A percentile compares a stretch with the other conserved stretches of the same genome.
Evolutionary conservation across 2,797 vertebrate species (phyloP).

Genomic region (Acanthurus tractus): DNA sequence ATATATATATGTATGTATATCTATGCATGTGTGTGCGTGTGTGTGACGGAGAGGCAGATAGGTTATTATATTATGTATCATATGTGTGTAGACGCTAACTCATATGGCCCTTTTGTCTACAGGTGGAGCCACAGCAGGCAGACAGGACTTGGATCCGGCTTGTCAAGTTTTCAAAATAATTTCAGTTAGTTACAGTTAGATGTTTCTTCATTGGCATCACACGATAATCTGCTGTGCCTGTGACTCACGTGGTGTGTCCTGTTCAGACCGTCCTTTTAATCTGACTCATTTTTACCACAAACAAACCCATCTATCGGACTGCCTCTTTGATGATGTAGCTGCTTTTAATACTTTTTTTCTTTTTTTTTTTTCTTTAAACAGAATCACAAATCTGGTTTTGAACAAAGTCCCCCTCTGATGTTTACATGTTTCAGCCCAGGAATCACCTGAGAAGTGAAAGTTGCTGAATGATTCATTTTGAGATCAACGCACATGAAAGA

Average conservation of each 20-base stretch:
- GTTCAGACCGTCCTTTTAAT: constrained; percentile 17
- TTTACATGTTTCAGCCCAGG: background rate
- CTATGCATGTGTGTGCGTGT: constrained; percentile 1
- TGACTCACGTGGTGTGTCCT: constrained; percentile 48
- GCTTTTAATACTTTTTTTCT: background rate
- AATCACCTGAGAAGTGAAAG: background rate
- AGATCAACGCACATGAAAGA: background rate
- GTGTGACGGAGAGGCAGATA: constrained; percentile 35
- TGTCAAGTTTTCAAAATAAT: background rate
- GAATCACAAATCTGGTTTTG: background rate
- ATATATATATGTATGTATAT: too few relatives aligned
- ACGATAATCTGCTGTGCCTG: constrained; percentile 1
- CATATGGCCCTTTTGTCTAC: constrained; percentile 3
- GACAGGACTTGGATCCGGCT: background rate
- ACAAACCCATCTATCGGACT: constrained; percentile 4
- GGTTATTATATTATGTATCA: background rate
- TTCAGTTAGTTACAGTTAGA: background rate
- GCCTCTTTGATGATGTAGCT: background rate
- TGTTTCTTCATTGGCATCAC: constrained; percentile 18
- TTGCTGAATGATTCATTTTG: background rate
- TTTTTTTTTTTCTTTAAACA: background rate
- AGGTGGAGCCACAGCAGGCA: constrained; percentile 6
- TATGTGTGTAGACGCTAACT: background rate
- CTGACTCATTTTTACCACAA: constrained; percentile 58
- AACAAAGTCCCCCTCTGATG: background rate